These are phyloP conservation scores for Limnephilus auricula DNA, from an alignment of 2,888 invertebrate genomes.

Conservation along the genomic window DNA sequence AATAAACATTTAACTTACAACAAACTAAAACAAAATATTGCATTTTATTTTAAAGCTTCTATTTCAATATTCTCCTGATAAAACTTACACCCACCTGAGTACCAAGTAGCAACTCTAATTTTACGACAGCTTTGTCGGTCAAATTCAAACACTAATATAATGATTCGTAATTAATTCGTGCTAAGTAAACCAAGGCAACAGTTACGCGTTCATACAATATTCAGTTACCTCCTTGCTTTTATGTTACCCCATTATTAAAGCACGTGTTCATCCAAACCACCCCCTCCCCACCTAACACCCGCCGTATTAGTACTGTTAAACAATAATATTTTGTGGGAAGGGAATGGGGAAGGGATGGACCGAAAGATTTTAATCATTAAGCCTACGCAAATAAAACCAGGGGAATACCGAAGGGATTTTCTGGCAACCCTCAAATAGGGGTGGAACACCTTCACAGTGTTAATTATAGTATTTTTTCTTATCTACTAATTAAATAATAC, in stretches of 20 bases:
- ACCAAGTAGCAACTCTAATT: not conserved
- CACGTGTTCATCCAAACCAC: not conserved
- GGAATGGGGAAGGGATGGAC: constrained; percentile 23
- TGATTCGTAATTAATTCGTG: not conserved
- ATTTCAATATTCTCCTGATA: not conserved
- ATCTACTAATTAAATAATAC: not conserved
- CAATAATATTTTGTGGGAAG: constrained; percentile 28
- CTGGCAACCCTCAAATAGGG: not conserved
- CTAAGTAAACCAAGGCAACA: not conserved
- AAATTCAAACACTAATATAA: not conserved
- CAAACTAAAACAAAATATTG: not conserved
- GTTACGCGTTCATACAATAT: not conserved
- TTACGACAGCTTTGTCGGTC: not conserved
- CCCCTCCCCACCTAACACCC: not conserved
- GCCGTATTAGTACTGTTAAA: constrained; percentile 5
- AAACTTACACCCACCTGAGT: not conserved
- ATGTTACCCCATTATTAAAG: not conserved
- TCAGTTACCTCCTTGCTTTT: not conserved
- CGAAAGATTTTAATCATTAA: constrained; percentile 50
- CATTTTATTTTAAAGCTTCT: not conserved
- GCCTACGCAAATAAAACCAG: constrained; percentile 52
- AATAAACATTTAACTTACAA: too few relatives aligned
- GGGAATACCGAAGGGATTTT: constrained; percentile 43
- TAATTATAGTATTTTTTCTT: not conserved
- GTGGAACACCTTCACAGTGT: not conserved